phyloP scores from a whole-genome alignment of 2,888 invertebrate species.

The Heliconius sara region DNA sequence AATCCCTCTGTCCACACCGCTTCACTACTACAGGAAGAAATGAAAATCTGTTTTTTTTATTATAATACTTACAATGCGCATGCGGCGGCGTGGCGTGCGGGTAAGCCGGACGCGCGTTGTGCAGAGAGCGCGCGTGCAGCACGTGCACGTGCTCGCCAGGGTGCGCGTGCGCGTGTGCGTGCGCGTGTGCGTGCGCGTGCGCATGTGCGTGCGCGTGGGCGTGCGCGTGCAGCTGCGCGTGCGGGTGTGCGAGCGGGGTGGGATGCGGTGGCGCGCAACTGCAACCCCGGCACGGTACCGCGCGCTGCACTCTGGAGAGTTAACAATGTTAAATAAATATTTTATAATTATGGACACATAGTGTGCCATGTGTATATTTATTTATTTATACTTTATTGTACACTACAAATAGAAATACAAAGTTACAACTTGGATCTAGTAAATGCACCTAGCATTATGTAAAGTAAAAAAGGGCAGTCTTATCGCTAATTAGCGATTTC shows the following conservation, averaged over 20 bases:
- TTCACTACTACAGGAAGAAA: no score
- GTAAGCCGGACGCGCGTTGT: constrained; percentile 52
- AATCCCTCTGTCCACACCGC: no score
- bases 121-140: constrained; percentile 50
- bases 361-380: no score
- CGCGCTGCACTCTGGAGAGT: constrained; percentile 59
- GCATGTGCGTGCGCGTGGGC: constrained; percentile 47
- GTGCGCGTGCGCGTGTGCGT: constrained; percentile 51
- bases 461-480: no score
- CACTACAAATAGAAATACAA: no score
- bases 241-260: constrained; percentile 43
- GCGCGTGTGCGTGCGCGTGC: constrained; percentile 62
- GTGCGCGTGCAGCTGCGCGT: constrained; percentile 32
- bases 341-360: no score
- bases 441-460: no score
- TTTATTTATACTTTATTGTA: no score
- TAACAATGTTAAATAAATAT: not conserved
- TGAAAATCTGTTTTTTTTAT: not conserved
- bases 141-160: constrained; percentile 68
- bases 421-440: no score
- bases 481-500: no score
- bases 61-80: constrained; percentile 61
- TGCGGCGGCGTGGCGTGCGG: constrained; percentile 52
- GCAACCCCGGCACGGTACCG: constrained; percentile 67
- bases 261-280: constrained; percentile 59